phyloP scores from a whole-genome alignment of 1,140 invertebrate species.

The Drosophila oshimai region DNA sequence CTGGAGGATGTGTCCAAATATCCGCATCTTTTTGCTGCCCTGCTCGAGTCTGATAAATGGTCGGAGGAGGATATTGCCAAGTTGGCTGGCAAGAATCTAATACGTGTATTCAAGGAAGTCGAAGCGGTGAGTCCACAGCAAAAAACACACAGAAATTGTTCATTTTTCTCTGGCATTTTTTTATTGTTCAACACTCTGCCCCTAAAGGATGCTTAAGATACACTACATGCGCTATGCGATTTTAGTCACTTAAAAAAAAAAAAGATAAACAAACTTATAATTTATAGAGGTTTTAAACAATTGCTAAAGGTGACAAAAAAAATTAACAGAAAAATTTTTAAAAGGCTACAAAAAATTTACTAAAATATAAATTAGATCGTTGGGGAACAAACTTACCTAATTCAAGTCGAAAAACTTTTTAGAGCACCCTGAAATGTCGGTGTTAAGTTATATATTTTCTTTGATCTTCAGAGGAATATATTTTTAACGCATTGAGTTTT shows the following conservation, averaged over 20 bases:
- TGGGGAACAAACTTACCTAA: too few species aligned
- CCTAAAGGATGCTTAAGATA: constrained; percentile 10
- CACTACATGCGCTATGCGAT: constrained; percentile 4
- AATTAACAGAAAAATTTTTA: too few species aligned
- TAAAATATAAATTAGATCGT: too few species aligned
- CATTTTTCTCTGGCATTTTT: constrained; percentile 47
- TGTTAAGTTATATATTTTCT: too few species aligned
- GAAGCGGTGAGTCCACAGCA: constrained; percentile 86
- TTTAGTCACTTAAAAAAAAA: background rate
- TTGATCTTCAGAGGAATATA: too few species aligned
- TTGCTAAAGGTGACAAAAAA: too few species aligned
- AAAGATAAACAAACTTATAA: too few species aligned
- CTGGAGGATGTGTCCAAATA: constrained; percentile 93
- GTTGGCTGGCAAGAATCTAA: constrained; percentile 89
- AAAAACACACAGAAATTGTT: constrained; percentile 27
- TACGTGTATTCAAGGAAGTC: constrained; percentile 89
- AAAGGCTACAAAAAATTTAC: too few species aligned
- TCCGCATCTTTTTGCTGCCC: constrained; percentile 88
- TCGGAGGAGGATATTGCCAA: constrained; percentile 89
- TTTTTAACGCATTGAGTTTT: too few species aligned
- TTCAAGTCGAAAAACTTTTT: too few species aligned
- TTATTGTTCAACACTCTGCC: constrained; percentile 36
- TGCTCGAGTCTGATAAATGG: constrained; percentile 88
- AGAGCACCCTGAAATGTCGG: too few species aligned
- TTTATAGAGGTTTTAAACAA: too few species aligned